phyloP scores from a whole-genome alignment of 2,888 invertebrate species.

The Cinara cedri region DNA sequence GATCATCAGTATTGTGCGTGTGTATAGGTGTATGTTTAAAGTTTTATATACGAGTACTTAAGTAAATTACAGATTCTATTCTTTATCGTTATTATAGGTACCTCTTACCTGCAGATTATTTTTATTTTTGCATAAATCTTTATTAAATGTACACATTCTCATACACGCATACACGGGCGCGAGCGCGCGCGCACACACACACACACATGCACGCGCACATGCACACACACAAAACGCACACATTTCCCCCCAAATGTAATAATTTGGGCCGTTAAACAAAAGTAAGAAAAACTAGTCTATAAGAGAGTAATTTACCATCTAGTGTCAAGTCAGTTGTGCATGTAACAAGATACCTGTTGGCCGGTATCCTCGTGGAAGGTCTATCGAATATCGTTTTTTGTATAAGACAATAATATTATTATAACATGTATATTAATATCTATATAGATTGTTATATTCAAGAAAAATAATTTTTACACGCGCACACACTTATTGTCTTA shows the following conservation, averaged over 20 bases:
- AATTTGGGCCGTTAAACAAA: conserved; percentile 51
- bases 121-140: conserved; percentile 39
- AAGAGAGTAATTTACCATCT: conserved; percentile 48
- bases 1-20: too few relatives aligned
- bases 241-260: conserved; percentile 54
- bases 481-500: not conserved
- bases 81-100: not conserved
- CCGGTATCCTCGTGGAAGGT: conserved; percentile 45
- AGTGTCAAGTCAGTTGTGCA: conserved; percentile 53
- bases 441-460: not conserved
- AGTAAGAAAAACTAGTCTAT: conserved; percentile 55
- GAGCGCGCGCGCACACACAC: not conserved
- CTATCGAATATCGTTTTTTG: conserved; percentile 23
- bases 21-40: too few relatives aligned
- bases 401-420: conserved; percentile 20
- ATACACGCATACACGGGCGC: not conserved
- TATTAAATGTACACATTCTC: not conserved
- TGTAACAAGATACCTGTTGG: conserved; percentile 52
- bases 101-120: conserved; percentile 14
- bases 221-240: not conserved
- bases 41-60: not conserved
- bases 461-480: too few relatives aligned
- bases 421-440: not conserved
- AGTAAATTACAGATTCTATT: conserved; percentile 1
- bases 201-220: not conserved